Conservation (phyloP, 2,797 vertebrate species). For the Babyrousa celebensis region DNA sequence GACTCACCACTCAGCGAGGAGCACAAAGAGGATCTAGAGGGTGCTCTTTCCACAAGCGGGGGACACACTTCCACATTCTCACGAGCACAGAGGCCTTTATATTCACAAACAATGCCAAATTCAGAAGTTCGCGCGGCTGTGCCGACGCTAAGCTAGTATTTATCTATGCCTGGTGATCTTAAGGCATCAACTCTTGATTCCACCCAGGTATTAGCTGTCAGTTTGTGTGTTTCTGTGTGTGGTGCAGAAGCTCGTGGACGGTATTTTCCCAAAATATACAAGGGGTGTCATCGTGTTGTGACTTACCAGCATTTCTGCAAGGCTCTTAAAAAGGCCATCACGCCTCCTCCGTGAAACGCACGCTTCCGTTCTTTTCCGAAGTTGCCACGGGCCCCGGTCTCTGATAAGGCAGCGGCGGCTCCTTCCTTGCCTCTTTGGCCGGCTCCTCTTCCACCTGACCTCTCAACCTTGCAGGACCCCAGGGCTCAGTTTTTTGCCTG, state of each 20-base stretch:
- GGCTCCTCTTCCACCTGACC: neutral
- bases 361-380: neutral
- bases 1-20: neutral
- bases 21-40: neutral
- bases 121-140: neutral
- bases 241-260: neutral
- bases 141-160: neutral
- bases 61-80: neutral
- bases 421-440: neutral
- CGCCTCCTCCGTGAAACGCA: neutral
- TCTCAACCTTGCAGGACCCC: neutral
- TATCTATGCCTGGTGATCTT: neutral
- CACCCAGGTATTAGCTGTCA: neutral
- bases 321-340: conserved; percentile 21
- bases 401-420: too few species aligned
- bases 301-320: conserved; percentile 17
- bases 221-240: neutral
- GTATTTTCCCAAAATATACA: neutral
- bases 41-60: neutral
- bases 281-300: neutral
- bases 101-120: neutral
- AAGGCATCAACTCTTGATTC: neutral
- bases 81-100: neutral
- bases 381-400: neutral
- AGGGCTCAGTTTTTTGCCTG: neutral